Conservation (phyloP, 2,888 invertebrate species). For the Phortica magna region DNA sequence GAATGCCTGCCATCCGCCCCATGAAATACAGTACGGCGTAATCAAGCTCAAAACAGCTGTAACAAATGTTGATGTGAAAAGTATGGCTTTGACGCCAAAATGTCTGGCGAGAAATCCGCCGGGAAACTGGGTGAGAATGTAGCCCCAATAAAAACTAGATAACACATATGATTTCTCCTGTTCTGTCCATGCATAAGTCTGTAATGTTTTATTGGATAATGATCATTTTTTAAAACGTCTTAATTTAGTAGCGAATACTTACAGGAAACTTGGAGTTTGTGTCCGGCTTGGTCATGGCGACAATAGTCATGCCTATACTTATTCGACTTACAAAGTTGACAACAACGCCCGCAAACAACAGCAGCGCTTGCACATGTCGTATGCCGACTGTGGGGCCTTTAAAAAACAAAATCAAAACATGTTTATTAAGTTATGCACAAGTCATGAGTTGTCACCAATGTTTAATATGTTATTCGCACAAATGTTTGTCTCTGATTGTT, state of each 20-base stretch:
- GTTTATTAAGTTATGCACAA: no score
- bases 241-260: slow-evolving; percentile 34
- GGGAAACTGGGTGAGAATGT: slow-evolving; percentile 81
- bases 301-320: slow-evolving; percentile 84
- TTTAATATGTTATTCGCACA: no score
- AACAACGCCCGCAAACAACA: slow-evolving; percentile 82
- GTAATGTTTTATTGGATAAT: background rate
- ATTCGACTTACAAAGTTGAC: slow-evolving; percentile 83
- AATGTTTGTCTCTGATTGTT: no score
- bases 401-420: no score
- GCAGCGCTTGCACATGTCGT: slow-evolving; percentile 82
- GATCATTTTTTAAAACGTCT: background rate
- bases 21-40: slow-evolving; percentile 83
- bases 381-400: slow-evolving; percentile 80
- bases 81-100: slow-evolving; percentile 84
- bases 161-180: slow-evolving; percentile 80
- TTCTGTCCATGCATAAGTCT: slow-evolving; percentile 77
- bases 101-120: slow-evolving; percentile 83
- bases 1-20: slow-evolving; percentile 82
- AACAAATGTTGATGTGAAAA: slow-evolving; percentile 81
- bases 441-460: no score
- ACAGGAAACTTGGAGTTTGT: slow-evolving; percentile 79
- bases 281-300: slow-evolving; percentile 84
- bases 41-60: slow-evolving; percentile 83
- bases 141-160: slow-evolving; percentile 89